Base-by-base conservation (phyloP, 2,797 vertebrate genomes). In the Notoglanidium macrostoma region DNA sequence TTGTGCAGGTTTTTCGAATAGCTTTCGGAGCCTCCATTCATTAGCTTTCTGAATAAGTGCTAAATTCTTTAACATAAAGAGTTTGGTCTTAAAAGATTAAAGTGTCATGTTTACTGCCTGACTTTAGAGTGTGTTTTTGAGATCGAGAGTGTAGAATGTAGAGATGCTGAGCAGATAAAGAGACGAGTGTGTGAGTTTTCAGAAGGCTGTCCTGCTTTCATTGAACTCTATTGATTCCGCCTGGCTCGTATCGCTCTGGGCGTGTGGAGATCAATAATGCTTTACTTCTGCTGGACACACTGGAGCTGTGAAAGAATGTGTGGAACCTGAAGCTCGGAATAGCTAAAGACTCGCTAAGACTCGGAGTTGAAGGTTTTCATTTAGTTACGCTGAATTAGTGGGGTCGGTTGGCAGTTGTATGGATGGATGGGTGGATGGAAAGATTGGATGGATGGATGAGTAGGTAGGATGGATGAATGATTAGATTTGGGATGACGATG, bases 161-260 rank as follows among this genome's bases (percentile, higher is more conserved):
- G 72, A 46, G 17, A 17, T 84, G 49, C 29, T 54, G 44, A 83
- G 44, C 57, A 57, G 46, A 17, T 87, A 87, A 74, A 87, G 70
- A 35, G 67, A 61, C 23, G 49, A 74, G 61, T 77, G 65, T 57
- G 35, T 9, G 57, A 12, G 59, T 72, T 77, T 76, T 46, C 55
- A 83, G 61, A 78, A 63, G 57, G n/a, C 73, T 44, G 67, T 59
- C 44, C 11, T 82, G 61, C 51, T 82, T 63, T 19, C 83, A 46
- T 90, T 46, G 86, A 89, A 70, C 35, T 8, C 54, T 55, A 76
- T 87, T 70, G 88, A 90, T 88, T 67, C 67, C 59, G 87, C 21
- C 15, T 14, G 57, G 70, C 83, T 79, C 49, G 10, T 73, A 68
- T 82, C 49, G 35, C 77, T 67, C 79, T 55, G n/a, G 80, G 70